Conservation (phyloP, 2,888 invertebrate species). For the Noctua janthina region DNA sequence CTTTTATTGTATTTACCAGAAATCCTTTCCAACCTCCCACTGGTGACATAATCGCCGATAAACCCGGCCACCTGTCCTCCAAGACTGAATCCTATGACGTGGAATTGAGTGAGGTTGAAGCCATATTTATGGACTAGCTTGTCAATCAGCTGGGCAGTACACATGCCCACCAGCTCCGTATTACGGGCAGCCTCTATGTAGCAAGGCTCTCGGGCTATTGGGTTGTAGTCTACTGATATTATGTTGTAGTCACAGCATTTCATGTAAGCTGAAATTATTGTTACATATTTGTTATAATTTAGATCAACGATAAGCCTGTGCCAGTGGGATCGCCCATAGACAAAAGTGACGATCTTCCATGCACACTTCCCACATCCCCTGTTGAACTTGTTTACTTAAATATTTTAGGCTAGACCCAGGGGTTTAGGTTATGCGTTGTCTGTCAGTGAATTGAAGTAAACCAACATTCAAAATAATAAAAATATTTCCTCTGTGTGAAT, state of each 20-base stretch:
- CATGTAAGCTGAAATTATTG: slow-evolving; percentile 86
- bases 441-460: too few species aligned
- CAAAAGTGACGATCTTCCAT: neutral
- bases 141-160: slow-evolving; percentile 91
- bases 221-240: slow-evolving; percentile 91
- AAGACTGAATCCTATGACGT: slow-evolving; percentile 92
- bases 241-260: slow-evolving; percentile 90
- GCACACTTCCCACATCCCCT: neutral
- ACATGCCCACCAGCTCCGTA: slow-evolving; percentile 90
- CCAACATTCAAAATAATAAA: too few species aligned
- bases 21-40: slow-evolving; percentile 86
- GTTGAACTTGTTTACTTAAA: neutral
- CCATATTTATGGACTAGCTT: slow-evolving; percentile 81
- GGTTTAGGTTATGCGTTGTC: too few species aligned
- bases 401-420: neutral
- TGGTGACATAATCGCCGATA: slow-evolving; percentile 84
- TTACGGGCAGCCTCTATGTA: slow-evolving; percentile 91
- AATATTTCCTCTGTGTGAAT: too few species aligned
- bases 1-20: slow-evolving; percentile 84
- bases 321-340: neutral
- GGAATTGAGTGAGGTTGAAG: slow-evolving; percentile 86
- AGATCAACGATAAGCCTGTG: neutral
- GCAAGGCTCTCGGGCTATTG: slow-evolving; percentile 90
- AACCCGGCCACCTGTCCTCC: slow-evolving; percentile 91
- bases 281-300: neutral